Evolutionary conservation across 2,888 invertebrate genomes (phyloP).

Genomic region (Margaritifera margaritifera): DNA sequence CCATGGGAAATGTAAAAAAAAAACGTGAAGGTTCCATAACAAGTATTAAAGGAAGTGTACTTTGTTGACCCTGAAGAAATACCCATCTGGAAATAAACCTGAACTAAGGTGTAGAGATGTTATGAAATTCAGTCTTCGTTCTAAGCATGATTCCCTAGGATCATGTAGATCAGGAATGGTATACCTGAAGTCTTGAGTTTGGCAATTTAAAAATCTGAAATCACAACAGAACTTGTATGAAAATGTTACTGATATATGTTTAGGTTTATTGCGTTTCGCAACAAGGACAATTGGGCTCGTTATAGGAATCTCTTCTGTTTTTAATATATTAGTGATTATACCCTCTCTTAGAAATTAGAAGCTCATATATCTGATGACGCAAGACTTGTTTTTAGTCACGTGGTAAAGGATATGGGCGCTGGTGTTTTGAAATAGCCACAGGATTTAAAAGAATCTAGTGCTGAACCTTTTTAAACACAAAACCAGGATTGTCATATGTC

Average conservation of each 20-base stretch:
- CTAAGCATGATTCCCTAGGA: conserved; percentile 34
- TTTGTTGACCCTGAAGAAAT: conserved; percentile 18
- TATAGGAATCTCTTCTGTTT: conserved; percentile 19
- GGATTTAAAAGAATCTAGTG: conserved; percentile 22
- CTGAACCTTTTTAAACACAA: conserved; percentile 16
- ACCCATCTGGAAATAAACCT: conserved; percentile 17
- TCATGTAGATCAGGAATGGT: conserved; percentile 26
- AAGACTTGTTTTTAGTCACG: conserved; percentile 21
- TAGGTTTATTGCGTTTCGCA: conserved; percentile 16
- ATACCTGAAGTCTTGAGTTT: conserved; percentile 24
- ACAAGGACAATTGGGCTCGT: conserved; percentile 23
- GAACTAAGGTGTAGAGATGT: no score
- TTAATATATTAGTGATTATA: no score
- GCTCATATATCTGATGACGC: conserved; percentile 24
- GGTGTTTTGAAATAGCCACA: conserved; percentile 20
- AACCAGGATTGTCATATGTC: conserved; percentile 17
- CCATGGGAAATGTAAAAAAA: conserved; percentile 30
- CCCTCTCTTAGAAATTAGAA: no score
- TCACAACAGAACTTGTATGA: conserved; percentile 29
- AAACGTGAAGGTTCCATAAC: conserved; percentile 34
- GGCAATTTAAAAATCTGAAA: conserved; percentile 30
- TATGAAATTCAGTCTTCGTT: conserved; percentile 19
- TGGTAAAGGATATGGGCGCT: conserved; percentile 18
- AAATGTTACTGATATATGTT: no score
- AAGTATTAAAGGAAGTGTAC: conserved; percentile 33